Evolutionary conservation across 2,113 vertebrate genomes (phyloP), one percentile per base, ranked within the genome.

Genomic region (Choloepus hoffmanni): DNA sequence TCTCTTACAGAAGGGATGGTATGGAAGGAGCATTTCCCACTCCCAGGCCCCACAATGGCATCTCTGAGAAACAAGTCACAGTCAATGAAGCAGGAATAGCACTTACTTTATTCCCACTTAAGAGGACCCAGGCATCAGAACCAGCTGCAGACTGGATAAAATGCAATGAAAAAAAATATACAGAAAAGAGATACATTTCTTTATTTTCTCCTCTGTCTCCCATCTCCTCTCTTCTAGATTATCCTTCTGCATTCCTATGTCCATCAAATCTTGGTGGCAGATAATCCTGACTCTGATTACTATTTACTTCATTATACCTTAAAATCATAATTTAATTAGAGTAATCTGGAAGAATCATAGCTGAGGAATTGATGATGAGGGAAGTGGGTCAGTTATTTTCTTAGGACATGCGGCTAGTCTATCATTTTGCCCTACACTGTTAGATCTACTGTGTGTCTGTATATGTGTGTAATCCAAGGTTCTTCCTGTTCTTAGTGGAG

Each of bases 251-350:
- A 30, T 58, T 86, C 45, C 9, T 15, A 24, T 43, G 63, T n/a
- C 63, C 23, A 16, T 78, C 19, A 62, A 26, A 50, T 87, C n/a
- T 58, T 79, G 30, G 43, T 24, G 70, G 86, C 53, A 93, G 65
- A 76, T 87, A 90, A 40, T 85, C 23, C 70, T 68, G 14, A 11
- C 28, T 90, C 40, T 26, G 72, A 70, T 76, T 83, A 63, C 23
- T 36, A 24, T 86, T 78, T 24, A 24, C 48, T 55, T 90, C 10
- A 45, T 79, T 65, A 63, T 77, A 19, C 62, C 24, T 70, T 70
- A 93, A 94, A 60, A 68, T 50, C 21, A 28, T 90, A n/a, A 92
- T 65, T 85, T 50, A 82, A 30, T n/a, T 65, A 53, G 65, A 36
- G 33, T 43, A 16, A 50, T 7, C 43, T 33, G 13, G 48, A 90